A percentile compares a stretch with the other conserved stretches of the same genome.
Evolutionary conservation across 2,888 invertebrate genomes (phyloP).

Genomic region (Caenorhabditis doughertyi): DNA sequence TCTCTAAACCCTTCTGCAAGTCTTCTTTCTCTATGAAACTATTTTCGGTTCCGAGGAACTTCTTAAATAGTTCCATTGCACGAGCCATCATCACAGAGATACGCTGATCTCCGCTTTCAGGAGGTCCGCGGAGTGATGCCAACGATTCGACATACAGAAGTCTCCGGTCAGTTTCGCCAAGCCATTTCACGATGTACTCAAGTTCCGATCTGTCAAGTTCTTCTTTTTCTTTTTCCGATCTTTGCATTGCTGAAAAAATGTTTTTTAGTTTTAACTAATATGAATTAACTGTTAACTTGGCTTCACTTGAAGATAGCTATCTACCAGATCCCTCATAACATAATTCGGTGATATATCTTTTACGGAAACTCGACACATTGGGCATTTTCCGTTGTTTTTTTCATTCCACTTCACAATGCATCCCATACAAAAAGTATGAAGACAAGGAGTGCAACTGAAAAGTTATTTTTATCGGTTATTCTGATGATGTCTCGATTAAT

Average conservation of each 20-base stretch:
- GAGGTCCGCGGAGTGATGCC: constrained; percentile 11
- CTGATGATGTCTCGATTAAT: background rate
- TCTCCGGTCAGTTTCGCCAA: background rate
- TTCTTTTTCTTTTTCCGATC: constrained; percentile 9
- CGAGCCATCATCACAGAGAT: constrained; percentile 2
- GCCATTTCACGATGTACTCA: constrained; percentile 27
- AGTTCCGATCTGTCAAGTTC: constrained; percentile 12
- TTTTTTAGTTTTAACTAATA: background rate
- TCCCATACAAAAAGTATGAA: constrained; percentile 43
- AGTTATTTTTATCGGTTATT: background rate
- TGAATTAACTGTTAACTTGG: background rate
- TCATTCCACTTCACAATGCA: constrained; percentile 21
- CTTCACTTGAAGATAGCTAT: constrained; percentile 11
- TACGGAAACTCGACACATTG: constrained; percentile 27
- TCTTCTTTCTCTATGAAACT: background rate
- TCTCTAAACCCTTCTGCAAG: background rate
- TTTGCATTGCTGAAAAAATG: constrained; percentile 2
- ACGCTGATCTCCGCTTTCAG: constrained; percentile 9
- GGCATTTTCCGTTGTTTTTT: constrained; percentile 18
- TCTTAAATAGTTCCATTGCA: constrained; percentile 13
- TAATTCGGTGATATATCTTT: constrained; percentile 25
- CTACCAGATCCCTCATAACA: constrained; percentile 15
- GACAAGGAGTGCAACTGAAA: constrained; percentile 39
- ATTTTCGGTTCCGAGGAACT: background rate
- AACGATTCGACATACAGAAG: constrained; percentile 28